These are phyloP conservation scores for Brachypalpus laphriformis DNA, from an alignment of 2,888 invertebrate species.

Conservation along the genomic window DNA sequence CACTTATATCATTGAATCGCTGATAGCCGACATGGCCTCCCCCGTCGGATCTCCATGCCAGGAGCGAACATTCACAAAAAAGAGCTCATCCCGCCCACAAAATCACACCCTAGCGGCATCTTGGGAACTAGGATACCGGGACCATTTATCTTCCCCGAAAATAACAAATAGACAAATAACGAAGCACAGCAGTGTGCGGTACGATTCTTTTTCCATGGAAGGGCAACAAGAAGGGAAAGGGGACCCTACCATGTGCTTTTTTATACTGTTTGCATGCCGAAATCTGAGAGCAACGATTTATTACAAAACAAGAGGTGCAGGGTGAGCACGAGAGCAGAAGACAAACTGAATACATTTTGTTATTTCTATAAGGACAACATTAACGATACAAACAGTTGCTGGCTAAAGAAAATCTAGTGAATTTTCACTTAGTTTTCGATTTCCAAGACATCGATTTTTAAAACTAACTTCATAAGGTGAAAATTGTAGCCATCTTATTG, in stretches of 20 bases:
- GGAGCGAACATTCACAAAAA: background rate
- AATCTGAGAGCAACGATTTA: constrained; percentile 27
- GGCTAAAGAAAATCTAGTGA: background rate
- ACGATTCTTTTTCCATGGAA: background rate
- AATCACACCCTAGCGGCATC: constrained; percentile 35
- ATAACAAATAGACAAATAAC: constrained; percentile 41
- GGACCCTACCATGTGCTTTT: background rate
- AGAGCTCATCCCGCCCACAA: constrained; percentile 15
- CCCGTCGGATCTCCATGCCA: background rate
- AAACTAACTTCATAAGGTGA: no score
- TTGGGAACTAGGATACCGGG: constrained; percentile 17
- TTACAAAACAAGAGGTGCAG: background rate
- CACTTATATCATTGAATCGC: background rate
- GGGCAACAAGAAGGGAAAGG: background rate
- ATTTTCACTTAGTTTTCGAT: background rate
- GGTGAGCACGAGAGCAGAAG: background rate
- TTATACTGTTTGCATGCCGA: constrained; percentile 10
- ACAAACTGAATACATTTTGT: background rate
- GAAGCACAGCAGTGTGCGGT: background rate
- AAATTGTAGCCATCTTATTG: no score
- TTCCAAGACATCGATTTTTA: background rate
- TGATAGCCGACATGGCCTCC: background rate
- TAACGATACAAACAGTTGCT: constrained; percentile 4
- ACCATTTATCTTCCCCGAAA: constrained; percentile 47
- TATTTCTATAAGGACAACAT: background rate